phyloP scores from a whole-genome alignment of 2,797 vertebrate genomes.

The Heterohyrax brucei region DNA sequence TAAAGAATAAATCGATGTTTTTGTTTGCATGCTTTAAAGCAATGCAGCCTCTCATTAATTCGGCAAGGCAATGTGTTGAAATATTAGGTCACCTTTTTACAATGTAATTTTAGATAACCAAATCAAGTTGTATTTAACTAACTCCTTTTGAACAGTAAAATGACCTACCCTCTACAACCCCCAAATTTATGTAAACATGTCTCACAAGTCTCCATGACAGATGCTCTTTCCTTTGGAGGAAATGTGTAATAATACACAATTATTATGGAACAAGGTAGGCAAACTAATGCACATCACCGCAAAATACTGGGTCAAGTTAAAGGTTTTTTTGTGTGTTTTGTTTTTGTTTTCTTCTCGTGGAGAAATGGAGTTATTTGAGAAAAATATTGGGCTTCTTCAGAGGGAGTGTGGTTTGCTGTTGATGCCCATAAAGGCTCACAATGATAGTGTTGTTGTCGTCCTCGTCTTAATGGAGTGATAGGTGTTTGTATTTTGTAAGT shows the following conservation, averaged over 20 bases:
- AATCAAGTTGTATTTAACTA: conserved; percentile 22
- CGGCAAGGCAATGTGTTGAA: conserved; percentile 10
- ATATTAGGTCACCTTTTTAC: conserved; percentile 62
- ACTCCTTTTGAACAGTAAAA: conserved; percentile 27
- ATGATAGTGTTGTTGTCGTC: conserved; percentile 73
- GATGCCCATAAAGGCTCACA: conserved; percentile 88
- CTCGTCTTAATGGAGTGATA: conserved; percentile 77
- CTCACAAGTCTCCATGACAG: conserved; percentile 68
- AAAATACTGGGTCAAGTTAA: conserved; percentile 83
- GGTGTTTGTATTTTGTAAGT: conserved; percentile 88
- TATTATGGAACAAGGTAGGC: conserved; percentile 92
- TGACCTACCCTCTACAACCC: background rate
- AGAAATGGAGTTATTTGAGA: conserved; percentile 90
- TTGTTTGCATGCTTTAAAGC: conserved; percentile 57
- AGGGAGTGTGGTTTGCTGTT: conserved; percentile 89
- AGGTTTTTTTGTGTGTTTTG: conserved; percentile 78
- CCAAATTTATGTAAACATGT: background rate
- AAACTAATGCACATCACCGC: conserved; percentile 90
- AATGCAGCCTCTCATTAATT: background rate
- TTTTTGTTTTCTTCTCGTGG: conserved; percentile 89
- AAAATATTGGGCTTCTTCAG: conserved; percentile 90
- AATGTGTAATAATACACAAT: conserved; percentile 89
- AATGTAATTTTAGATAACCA: conserved; percentile 47
- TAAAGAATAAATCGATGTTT: conserved; percentile 78
- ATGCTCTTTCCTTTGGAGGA: conserved; percentile 85